Conservation (phyloP, 2,888 invertebrate genomes). For the Lacanobia wlatinum region DNA sequence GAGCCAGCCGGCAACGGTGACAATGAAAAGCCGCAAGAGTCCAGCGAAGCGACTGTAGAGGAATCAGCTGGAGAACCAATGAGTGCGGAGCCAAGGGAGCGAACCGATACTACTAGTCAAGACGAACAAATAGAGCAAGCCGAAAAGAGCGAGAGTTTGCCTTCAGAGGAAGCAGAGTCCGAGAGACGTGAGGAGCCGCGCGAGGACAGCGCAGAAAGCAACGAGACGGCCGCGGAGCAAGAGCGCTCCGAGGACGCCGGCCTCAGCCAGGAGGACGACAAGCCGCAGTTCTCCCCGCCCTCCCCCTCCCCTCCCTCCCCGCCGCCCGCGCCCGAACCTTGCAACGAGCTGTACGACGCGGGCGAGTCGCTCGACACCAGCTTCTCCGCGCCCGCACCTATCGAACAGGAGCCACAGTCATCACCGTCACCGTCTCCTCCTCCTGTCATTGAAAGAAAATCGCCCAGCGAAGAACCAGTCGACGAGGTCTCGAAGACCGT, state of each 20-base stretch:
- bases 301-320: constrained; percentile 10
- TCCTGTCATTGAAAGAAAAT: constrained; percentile 59
- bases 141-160: constrained; percentile 20
- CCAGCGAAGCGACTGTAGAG: constrained; percentile 16
- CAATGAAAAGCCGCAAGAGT: constrained; percentile 38
- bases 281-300: constrained; percentile 22
- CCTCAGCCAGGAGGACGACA: constrained; percentile 38
- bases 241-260: constrained; percentile 42
- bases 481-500: constrained; percentile 55
- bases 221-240: neutral
- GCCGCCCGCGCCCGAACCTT: constrained; percentile 32
- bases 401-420: constrained; percentile 21
- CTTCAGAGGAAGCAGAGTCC: constrained; percentile 6
- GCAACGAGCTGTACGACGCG: constrained; percentile 76
- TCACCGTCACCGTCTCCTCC: constrained; percentile 49
- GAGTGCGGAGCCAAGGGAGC: constrained; percentile 35
- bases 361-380: constrained; percentile 80
- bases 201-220: constrained; percentile 35
- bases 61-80: constrained; percentile 36
- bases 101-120: constrained; percentile 57
- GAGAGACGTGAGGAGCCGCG: constrained; percentile 36
- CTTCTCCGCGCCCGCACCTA: constrained; percentile 68
- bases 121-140: constrained; percentile 51
- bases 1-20: constrained; percentile 31
- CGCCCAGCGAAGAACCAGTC: constrained; percentile 16